Evolutionary conservation across 2,113 vertebrate genomes (phyloP).

Genomic region (Rhinolophus sinicus): DNA sequence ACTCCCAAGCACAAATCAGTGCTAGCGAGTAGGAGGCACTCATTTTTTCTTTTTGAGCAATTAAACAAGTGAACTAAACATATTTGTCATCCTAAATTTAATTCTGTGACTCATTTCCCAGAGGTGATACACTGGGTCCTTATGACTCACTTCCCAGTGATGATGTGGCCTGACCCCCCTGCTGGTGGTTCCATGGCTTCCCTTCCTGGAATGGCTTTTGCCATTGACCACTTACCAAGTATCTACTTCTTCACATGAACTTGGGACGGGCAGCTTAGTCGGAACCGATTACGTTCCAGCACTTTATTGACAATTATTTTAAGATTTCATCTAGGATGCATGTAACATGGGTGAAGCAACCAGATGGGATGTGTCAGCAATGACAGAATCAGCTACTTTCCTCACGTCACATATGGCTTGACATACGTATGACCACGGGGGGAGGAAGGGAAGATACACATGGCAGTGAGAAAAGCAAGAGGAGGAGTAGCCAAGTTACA

Average conservation of each 20-base stretch:
- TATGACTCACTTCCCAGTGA: not conserved
- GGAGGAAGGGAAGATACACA: not conserved
- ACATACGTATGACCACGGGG: no score
- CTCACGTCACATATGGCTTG: not conserved
- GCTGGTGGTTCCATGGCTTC: not conserved
- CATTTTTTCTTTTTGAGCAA: not conserved
- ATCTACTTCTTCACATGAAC: not conserved
- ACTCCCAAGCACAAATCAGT: not conserved
- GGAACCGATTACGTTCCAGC: rapidly evolving
- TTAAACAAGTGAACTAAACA: not conserved
- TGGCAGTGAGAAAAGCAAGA: not conserved
- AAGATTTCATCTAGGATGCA: not conserved
- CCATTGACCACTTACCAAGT: not conserved
- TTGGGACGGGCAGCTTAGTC: not conserved
- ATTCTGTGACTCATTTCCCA: not conserved
- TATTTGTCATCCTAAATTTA: not conserved
- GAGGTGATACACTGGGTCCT: not conserved
- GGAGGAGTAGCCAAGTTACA: no score
- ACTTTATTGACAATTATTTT: not conserved
- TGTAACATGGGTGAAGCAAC: not conserved
- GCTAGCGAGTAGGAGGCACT: not conserved
- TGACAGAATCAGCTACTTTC: not conserved
- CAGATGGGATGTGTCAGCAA: not conserved
- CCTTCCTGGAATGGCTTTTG: not conserved
- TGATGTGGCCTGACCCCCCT: not conserved